Evolutionary conservation across 2,113 vertebrate species (phyloP).

Genomic region (Triplophysa dalaica): DNA sequence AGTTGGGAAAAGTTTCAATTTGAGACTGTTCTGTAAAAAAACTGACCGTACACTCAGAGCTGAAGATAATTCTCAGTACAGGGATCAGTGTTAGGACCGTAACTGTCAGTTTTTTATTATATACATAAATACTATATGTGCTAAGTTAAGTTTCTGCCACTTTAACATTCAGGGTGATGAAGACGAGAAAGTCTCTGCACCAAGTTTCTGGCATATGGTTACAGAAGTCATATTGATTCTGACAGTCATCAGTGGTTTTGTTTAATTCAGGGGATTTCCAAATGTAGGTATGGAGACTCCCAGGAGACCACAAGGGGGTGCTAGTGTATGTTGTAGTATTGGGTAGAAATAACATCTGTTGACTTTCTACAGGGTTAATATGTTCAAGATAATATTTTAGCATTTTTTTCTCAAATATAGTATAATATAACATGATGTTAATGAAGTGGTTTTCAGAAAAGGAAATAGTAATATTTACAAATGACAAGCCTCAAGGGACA

Average conservation of each 20-base stretch:
- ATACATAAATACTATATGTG: neutral
- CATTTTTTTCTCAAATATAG: too few species aligned
- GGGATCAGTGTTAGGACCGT: neutral
- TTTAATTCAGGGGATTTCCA: neutral
- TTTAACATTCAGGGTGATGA: neutral
- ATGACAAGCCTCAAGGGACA: neutral
- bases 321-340: too few species aligned
- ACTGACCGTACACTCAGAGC: too few species aligned
- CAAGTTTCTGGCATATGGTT: neutral
- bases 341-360: too few species aligned
- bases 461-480: neutral
- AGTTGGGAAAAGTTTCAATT: conserved; percentile 8
- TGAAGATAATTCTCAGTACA: neutral
- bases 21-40: neutral
- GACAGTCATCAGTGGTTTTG: neutral
- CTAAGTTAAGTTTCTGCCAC: neutral
- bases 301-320: too few species aligned
- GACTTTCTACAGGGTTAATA: too few species aligned
- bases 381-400: too few species aligned
- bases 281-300: too few species aligned
- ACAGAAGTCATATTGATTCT: neutral
- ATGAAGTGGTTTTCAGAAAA: too few species aligned
- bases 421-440: too few species aligned
- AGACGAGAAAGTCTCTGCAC: too few species aligned
- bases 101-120: conserved; percentile 4